Conservation (phyloP, 2,797 vertebrate species). For the Gadopsis marmoratus region DNA sequence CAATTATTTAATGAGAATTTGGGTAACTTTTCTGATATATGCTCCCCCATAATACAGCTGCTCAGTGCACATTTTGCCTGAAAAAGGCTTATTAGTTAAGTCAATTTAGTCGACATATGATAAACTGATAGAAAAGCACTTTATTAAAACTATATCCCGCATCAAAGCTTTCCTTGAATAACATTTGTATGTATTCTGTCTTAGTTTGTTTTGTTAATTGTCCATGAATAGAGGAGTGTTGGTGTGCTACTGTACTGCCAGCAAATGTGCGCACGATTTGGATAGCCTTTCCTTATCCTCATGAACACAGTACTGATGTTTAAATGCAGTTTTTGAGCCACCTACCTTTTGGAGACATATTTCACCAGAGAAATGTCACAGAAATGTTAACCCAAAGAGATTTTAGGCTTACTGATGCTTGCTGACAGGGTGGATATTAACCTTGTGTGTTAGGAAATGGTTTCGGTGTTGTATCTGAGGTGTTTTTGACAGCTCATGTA, state of each 20-base stretch:
- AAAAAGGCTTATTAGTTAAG: not conserved
- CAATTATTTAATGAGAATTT: not conserved
- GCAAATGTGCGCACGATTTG: not conserved
- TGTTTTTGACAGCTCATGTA: slow-evolving; percentile 6
- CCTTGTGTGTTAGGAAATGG: not conserved
- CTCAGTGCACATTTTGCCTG: not conserved
- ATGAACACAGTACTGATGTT: slow-evolving; percentile 3
- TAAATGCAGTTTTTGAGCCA: not conserved
- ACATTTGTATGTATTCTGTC: not conserved
- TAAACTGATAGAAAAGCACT: not conserved
- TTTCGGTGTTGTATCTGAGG: slow-evolving; percentile 1
- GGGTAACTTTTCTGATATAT: not conserved
- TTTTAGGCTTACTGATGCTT: not conserved
- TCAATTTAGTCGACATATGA: not conserved
- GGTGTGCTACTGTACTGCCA: not conserved
- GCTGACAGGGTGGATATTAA: not conserved
- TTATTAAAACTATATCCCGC: not conserved
- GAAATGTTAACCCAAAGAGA: not conserved
- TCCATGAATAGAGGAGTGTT: not conserved
- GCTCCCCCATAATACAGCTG: not conserved
- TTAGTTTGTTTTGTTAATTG: not conserved
- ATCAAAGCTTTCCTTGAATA: not conserved
- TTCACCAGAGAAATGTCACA: slow-evolving; percentile 9
- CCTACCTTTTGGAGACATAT: not conserved
- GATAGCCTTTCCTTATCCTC: not conserved